phyloP scores from a whole-genome alignment of 2,888 invertebrate genomes.

The Ichneumoninae sp. region DNA sequence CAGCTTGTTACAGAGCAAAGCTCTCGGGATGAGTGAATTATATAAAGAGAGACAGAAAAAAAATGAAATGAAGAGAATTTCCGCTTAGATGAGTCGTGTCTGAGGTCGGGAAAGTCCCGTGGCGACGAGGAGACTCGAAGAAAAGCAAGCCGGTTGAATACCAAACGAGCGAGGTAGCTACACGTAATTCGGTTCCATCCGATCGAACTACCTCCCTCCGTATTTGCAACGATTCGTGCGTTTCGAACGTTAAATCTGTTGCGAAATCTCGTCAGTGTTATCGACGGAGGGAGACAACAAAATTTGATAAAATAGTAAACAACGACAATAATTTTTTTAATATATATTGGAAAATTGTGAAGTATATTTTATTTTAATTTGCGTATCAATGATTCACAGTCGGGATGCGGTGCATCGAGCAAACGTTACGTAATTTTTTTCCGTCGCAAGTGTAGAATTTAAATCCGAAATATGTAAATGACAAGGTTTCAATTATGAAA shows the following conservation, averaged over 20 bases:
- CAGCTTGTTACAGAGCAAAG: neutral
- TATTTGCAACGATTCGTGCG: conserved; percentile 56
- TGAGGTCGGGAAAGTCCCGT: conserved; percentile 60
- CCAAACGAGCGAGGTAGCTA: conserved; percentile 72
- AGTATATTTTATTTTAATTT: neutral
- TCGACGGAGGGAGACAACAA: conserved; percentile 12
- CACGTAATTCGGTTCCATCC: conserved; percentile 80
- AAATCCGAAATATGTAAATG: no score
- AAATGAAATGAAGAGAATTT: conserved; percentile 35
- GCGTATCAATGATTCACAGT: no score
- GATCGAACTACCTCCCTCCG: conserved; percentile 74
- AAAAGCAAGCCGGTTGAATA: conserved; percentile 71
- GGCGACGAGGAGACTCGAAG: conserved; percentile 44
- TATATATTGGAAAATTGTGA: conserved; percentile 5
- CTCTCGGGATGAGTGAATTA: conserved; percentile 17
- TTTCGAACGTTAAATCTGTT: conserved; percentile 77
- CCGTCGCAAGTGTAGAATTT: no score
- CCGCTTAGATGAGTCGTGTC: conserved; percentile 56
- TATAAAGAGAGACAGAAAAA: conserved; percentile 11
- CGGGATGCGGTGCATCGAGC: no score
- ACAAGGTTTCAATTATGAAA: no score
- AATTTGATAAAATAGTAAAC: neutral
- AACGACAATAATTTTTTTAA: conserved; percentile 8
- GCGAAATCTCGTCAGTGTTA: conserved; percentile 77
- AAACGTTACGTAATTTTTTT: neutral